Base-by-base conservation (phyloP, 2,888 invertebrate genomes). In the Eilema sororculum region DNA sequence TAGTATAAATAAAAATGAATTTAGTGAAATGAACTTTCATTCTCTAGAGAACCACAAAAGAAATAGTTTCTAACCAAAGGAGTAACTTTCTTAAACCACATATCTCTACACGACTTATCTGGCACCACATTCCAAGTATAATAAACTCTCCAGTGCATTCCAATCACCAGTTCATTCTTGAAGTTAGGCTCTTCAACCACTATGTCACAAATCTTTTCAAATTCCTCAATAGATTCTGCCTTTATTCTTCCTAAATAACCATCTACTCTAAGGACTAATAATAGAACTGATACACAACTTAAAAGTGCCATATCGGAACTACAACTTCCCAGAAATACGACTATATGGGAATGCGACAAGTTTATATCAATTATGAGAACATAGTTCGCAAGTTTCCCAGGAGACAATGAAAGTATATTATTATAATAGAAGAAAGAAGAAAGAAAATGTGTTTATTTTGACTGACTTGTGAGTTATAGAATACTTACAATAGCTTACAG, bases 91-190 rank as follows among this genome's bases (percentile, higher is more conserved):
- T 58, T 68, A 24, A 68, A 62, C 9, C 12, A 16, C 52, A 61
- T 68, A 63, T 68, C 68, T 63, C 56, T 41, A 28, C 68, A 68
- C 25, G 5, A 41, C 20, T n/a, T 52, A 13, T 57, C 61, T 4
- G 62, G 46, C 2, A 61, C 25, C 4, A 37, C 33, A 33, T 68
- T 68, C 68, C 68, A 68, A 25, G 41, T 25, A 28, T 68, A 68
- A 33, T 68, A 68, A 24, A 61, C 52, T 24, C 67, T 28, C 67
- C 67, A 67, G 1, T 9, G 1, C 12, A 30, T 46, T 3, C 52
- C 52, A 30, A 30, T 67, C 30, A 67, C 59, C 9, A 67, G 30
- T 6, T 28, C 52, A 13, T 67, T 30, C 16, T 60, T 24, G 9
- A 65, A 65, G 56, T 33, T 57, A 33, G 65, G 65, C 2, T 13